A percentile compares a stretch with the other conserved stretches of the same genome.
phyloP scores from a whole-genome alignment of 2,888 invertebrate genomes.

The Plagodis pulveraria region DNA sequence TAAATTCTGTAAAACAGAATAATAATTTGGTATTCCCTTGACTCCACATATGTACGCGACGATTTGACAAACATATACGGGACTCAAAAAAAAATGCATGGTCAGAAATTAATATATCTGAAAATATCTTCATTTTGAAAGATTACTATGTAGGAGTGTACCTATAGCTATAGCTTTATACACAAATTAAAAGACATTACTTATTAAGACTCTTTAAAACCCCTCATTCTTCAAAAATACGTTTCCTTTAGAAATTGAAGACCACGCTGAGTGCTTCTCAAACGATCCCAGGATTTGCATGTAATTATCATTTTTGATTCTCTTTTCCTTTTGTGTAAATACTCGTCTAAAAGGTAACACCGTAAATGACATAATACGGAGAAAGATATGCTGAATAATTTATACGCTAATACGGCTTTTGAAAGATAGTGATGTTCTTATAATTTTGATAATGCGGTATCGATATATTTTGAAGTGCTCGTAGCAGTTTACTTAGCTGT shows the following conservation, averaged over 20 bases:
- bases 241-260: slow-evolving; percentile 56
- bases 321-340: slow-evolving; percentile 83
- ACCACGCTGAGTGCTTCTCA: slow-evolving; percentile 57
- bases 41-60: too few relatives aligned
- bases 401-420: slow-evolving; percentile 74
- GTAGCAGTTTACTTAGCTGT: too few relatives aligned
- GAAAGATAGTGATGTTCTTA: slow-evolving; percentile 45
- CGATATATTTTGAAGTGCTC: slow-evolving; percentile 13
- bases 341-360: slow-evolving; percentile 78
- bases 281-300: slow-evolving; percentile 81
- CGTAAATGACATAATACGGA: slow-evolving; percentile 82
- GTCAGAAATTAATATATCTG: too few relatives aligned
- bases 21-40: too few relatives aligned
- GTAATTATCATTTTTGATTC: slow-evolving; percentile 86
- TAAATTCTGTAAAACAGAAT: too few relatives aligned
- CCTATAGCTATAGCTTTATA: neutral
- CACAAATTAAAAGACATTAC: slow-evolving; percentile 30
- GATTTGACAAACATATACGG: too few relatives aligned
- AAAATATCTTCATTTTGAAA: neutral
- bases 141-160: neutral
- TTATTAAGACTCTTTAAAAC: slow-evolving; percentile 44
- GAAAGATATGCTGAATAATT: slow-evolving; percentile 83
- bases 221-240: slow-evolving; percentile 41
- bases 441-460: slow-evolving; percentile 16
- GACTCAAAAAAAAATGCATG: too few relatives aligned